Percentiles rank a stretch among this genome's conserved stretches.
These are phyloP conservation scores for Sapajus apella DNA, from an alignment of 2,113 vertebrate genomes.

Conservation along the genomic window DNA sequence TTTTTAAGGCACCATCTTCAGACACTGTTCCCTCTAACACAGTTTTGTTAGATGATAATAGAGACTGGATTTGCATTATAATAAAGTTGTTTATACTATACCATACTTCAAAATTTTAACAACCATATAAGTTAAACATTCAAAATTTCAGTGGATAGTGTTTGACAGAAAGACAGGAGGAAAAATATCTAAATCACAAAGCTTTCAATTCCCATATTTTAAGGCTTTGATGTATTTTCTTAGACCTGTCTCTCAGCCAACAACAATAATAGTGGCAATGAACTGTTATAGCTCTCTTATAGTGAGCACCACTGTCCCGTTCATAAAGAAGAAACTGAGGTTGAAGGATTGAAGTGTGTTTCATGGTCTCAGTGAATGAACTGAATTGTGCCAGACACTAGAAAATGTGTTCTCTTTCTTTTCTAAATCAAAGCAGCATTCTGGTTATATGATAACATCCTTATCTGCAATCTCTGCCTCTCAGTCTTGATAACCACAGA, in stretches of 20 bases:
- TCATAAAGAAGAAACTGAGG: constrained; percentile 23
- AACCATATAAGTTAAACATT: constrained; percentile 12
- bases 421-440: background rate
- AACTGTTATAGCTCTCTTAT: background rate
- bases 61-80: background rate
- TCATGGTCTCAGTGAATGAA: background rate
- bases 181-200: constrained; percentile 28
- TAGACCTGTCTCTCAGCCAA: background rate
- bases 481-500: background rate
- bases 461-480: background rate
- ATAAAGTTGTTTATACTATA: background rate
- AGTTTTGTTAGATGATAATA: background rate
- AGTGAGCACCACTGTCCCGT: background rate
- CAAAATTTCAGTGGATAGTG: constrained; percentile 4
- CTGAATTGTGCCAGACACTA: background rate
- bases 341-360: background rate
- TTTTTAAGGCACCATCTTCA: background rate
- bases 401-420: constrained; percentile 24
- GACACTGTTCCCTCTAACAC: background rate
- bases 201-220: background rate
- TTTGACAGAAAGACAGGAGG: constrained; percentile 38
- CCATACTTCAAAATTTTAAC: constrained; percentile 21
- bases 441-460: background rate
- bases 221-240: constrained; percentile 29
- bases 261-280: background rate